phyloP scores from a whole-genome alignment of 2,113 vertebrate genomes.

The Chlamydotis undulata region DNA sequence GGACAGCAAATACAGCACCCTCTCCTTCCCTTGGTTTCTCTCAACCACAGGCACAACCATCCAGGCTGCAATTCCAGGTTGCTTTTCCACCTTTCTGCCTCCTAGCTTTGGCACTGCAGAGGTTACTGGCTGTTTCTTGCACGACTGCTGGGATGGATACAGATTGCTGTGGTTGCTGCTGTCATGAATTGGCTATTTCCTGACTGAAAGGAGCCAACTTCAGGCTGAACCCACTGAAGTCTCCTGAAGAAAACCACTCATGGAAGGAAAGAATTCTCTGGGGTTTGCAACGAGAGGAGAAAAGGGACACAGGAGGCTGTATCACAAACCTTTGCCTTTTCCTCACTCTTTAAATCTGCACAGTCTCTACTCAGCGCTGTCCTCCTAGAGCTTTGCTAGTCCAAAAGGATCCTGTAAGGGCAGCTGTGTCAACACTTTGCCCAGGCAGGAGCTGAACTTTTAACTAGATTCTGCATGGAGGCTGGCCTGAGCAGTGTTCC shows the following conservation, averaged over 20 bases:
- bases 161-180: constrained; percentile 48
- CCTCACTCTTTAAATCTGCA: not conserved
- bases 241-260: constrained; percentile 1
- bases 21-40: not conserved
- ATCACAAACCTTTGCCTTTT: not conserved
- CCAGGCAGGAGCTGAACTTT: not conserved
- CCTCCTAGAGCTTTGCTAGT: not conserved
- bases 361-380: not conserved
- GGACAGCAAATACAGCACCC: not conserved
- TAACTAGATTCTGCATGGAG: accelerated
- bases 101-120: constrained; percentile 14
- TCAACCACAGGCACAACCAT: not conserved
- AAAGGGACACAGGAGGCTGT: not conserved
- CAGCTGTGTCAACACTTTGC: not conserved
- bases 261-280: not conserved
- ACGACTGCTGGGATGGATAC: not conserved
- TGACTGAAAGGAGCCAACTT: constrained; percentile 46
- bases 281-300: not conserved
- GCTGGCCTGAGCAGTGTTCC: not conserved
- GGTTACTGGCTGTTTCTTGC: constrained; percentile 2
- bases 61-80: not conserved
- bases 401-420: not conserved
- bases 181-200: constrained; percentile 63
- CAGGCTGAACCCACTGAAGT: not conserved
- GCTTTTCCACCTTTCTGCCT: not conserved